phyloP scores from a whole-genome alignment of 2,113 vertebrate species.

The Cavia porcellus region DNA sequence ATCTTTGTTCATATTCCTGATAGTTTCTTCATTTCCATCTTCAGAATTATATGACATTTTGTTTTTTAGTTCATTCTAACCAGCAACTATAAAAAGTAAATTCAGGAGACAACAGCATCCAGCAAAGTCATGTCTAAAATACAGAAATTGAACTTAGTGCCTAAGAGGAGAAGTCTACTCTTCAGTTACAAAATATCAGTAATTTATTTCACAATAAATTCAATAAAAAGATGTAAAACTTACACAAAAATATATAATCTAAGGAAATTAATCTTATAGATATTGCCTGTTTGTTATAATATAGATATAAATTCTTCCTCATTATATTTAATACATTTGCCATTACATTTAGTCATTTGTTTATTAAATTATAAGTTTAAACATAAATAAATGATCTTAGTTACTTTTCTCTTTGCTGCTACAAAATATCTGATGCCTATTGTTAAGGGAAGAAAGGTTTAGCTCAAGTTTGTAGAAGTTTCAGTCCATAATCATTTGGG shows the following conservation, averaged over 20 bases:
- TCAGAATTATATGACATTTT: not conserved
- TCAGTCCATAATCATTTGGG: too few species aligned
- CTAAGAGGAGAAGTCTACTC: not conserved
- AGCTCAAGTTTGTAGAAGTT: too few species aligned
- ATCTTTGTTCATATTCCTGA: not conserved
- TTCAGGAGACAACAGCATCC: not conserved
- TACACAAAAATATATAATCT: not conserved
- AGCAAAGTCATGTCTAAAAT: not conserved
- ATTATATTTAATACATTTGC: not conserved
- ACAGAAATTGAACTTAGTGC: not conserved
- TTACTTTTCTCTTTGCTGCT: too few species aligned
- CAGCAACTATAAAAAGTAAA: not conserved
- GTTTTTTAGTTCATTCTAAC: not conserved
- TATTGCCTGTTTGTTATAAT: not conserved
- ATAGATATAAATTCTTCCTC: conserved; percentile 14
- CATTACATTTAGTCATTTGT: not conserved
- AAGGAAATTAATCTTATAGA: not conserved
- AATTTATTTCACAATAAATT: not conserved
- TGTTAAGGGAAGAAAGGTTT: too few species aligned
- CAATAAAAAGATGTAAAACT: not conserved
- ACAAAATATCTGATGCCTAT: too few species aligned
- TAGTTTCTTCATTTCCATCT: not conserved
- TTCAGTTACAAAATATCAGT: not conserved
- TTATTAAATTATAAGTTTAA: not conserved
- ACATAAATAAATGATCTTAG: not conserved